Base-by-base conservation (phyloP, 1,140 invertebrate species). In the Brachionus angularis region DNA sequence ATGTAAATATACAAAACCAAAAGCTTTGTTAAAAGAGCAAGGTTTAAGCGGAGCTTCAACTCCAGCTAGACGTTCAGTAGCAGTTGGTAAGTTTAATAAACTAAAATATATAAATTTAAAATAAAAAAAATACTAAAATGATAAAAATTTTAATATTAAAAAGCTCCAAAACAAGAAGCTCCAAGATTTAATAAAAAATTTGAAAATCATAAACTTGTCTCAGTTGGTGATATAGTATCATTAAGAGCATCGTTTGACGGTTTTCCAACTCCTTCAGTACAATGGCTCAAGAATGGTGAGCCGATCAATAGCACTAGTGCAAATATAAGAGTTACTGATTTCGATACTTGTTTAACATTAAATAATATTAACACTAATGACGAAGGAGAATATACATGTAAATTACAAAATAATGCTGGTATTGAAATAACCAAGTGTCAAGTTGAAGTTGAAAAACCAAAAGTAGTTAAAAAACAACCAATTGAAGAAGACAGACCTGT, bases 201-300 rank as follows among this genome's bases (percentile, higher is more conserved):
- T 36, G 29, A 23, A 16, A 46, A 50, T 31, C 25, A 52, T 42
- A 42, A 50, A 50, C 29, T 70, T 5, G 46, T 70, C 31, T 25
- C 36, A 18, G 23, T 70, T 12, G 67, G 67, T 16, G 46, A 50
- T 16, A 50, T 39, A 1, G 67, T 50, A 3, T 39, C 34, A 21
- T 29, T 70, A 27, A 27, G 50, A 2, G 46, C 34, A 5, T 16
- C 31, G 1, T 50, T 27, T 53, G 36, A 16, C 21, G 67, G 67
- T 31, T 29, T 44, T 16, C 67, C 67, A 7, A n/a, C 21, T 16
- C 49, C 70, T 5, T 47, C 10, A 10, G 31, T 71, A 10, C 27
- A 71, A 44, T 71, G 70, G 70, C 31, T 55, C 4, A 53, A 71
- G 29, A 71, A 71, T 18, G 70, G 70, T 7, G 70, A 71, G 34